Conservation (phyloP, 2,797 vertebrate genomes). For the Halcyon badia region DNA sequence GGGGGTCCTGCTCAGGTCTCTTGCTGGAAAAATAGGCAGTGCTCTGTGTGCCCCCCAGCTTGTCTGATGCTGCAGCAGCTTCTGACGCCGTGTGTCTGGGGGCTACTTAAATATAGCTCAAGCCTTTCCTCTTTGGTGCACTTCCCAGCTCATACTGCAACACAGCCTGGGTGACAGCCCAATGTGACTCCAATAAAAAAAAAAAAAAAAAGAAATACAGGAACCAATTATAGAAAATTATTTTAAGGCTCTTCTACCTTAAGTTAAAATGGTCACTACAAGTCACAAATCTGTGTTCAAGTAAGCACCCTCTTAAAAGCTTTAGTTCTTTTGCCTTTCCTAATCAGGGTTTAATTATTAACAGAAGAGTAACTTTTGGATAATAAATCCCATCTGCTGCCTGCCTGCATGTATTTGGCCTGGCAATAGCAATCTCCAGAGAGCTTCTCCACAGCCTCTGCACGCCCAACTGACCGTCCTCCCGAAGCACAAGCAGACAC, state of each 20-base stretch:
- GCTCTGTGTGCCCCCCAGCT: not conserved
- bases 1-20: not conserved
- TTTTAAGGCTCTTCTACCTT: not conserved
- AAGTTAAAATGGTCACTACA: not conserved
- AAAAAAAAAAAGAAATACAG: too few species aligned
- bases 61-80: not conserved
- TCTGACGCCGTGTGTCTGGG: fast-evolving
- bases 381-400: not conserved
- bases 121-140: not conserved
- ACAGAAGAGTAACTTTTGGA: not conserved
- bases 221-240: not conserved
- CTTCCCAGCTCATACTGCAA: not conserved
- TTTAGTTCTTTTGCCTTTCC: not conserved
- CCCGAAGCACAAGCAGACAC: not conserved
- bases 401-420: not conserved
- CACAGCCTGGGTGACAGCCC: not conserved
- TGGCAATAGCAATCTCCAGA: not conserved
- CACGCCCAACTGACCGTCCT: not conserved
- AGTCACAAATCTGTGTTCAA: not conserved
- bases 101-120: not conserved
- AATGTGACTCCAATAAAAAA: not conserved
- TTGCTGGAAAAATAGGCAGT: not conserved
- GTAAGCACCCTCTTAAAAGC: not conserved
- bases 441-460: not conserved
- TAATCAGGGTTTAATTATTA: slow-evolving; percentile 11